Percentiles rank a stretch among this genome's conserved stretches.
Evolutionary conservation across 2,113 vertebrate species (phyloP).

Genomic region (Oenanthe melanoleuca): DNA sequence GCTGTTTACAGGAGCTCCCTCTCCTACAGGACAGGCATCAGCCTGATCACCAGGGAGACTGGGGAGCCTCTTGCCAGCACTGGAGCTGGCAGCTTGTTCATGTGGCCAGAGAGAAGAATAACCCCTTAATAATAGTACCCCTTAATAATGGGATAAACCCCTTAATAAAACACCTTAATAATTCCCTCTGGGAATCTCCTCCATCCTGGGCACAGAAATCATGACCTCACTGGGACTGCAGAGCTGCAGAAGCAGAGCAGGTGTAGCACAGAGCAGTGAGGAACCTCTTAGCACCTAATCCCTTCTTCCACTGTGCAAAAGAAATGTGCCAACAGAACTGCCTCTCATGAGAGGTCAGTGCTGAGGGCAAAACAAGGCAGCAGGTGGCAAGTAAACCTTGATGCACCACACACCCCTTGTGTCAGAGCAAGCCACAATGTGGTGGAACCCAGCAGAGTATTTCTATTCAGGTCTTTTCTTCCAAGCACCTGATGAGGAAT

Average conservation of each 20-base stretch:
- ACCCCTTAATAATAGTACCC: too few species aligned
- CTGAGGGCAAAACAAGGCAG: not conserved
- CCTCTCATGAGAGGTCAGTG: not conserved
- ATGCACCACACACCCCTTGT: not conserved
- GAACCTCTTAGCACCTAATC: not conserved
- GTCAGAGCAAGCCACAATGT: not conserved
- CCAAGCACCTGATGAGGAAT: not conserved
- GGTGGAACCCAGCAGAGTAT: not conserved
- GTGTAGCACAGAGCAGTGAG: not conserved
- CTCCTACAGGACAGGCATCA: not conserved
- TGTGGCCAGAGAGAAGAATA: not conserved
- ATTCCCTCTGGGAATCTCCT: not conserved
- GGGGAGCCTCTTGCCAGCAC: not conserved
- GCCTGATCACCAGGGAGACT: constrained; percentile 35
- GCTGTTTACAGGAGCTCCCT: not conserved
- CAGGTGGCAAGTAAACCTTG: not conserved
- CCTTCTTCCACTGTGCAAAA: not conserved
- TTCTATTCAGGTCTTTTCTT: not conserved
- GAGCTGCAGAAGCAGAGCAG: not conserved
- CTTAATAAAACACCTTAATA: too few species aligned
- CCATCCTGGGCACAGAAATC: not conserved
- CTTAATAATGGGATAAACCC: too few species aligned
- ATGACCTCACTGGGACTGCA: not conserved
- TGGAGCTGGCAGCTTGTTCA: not conserved
- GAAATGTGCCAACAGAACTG: not conserved